Evolutionary conservation across 2,888 invertebrate genomes (phyloP).

Genomic region (Aphodius sticticus): DNA sequence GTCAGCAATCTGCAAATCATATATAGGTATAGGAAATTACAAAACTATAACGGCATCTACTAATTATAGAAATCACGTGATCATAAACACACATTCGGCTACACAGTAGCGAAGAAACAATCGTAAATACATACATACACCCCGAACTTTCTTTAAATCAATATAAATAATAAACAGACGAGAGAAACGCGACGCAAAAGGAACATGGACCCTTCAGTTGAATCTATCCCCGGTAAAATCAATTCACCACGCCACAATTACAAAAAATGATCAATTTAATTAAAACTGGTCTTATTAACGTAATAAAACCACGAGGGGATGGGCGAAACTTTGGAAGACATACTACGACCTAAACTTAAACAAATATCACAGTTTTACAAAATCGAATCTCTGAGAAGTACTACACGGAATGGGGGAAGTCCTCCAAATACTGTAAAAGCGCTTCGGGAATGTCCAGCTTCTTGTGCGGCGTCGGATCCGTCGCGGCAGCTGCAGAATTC

Average conservation of each 20-base stretch:
- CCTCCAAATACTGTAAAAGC: conserved; percentile 74
- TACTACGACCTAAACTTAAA: not conserved
- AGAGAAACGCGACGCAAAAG: not conserved
- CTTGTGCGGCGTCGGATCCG: conserved; percentile 64
- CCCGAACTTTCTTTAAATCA: not conserved
- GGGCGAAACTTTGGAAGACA: not conserved
- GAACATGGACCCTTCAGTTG: not conserved
- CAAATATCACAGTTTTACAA: not conserved
- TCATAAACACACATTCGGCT: not conserved
- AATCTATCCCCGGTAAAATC: not conserved
- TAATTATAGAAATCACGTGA: not conserved
- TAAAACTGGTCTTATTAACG: not conserved
- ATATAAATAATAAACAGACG: not conserved
- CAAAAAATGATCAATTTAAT: not conserved
- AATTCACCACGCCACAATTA: not conserved
- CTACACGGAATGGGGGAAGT: conserved; percentile 73
- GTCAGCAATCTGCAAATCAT: not conserved
- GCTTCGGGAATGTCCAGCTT: conserved; percentile 71
- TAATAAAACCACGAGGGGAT: not conserved
- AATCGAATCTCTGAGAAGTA: not conserved
- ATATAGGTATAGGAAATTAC: not conserved
- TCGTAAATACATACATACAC: not conserved
- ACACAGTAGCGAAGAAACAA: not conserved
- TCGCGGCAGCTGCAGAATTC: conserved; percentile 51
- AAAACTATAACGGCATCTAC: not conserved